Evolutionary conservation across 1,140 invertebrate species (phyloP).

Genomic region (Diabrotica undecimpunctata): DNA sequence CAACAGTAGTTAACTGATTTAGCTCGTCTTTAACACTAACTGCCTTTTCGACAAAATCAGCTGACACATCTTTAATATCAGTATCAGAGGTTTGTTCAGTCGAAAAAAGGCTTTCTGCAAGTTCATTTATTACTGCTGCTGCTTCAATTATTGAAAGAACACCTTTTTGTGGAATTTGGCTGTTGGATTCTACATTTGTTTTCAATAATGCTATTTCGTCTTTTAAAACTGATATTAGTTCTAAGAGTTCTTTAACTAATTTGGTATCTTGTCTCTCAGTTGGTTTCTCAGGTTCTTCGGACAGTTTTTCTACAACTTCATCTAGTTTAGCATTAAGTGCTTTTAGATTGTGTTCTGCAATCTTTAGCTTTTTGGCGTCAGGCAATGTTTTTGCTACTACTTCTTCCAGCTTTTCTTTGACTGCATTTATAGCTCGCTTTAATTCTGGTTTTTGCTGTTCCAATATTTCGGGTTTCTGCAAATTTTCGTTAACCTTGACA

Average conservation of each 20-base stretch:
- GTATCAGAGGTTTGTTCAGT: neutral
- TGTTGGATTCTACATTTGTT: neutral
- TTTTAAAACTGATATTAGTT: neutral
- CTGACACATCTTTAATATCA: neutral
- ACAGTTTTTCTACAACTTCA: conserved; percentile 11
- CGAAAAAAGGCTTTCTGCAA: neutral
- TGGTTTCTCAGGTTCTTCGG: neutral
- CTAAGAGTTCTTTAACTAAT: neutral
- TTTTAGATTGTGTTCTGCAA: conserved; percentile 15
- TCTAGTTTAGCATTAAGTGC: conserved; percentile 19
- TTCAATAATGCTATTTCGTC: neutral
- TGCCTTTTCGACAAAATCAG: neutral
- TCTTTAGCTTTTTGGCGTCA: conserved; percentile 10
- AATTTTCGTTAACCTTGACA: conserved; percentile 17
- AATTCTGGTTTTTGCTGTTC: conserved; percentile 23
- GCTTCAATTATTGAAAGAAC: neutral
- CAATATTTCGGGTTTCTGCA: conserved; percentile 19
- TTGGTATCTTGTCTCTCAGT: neutral
- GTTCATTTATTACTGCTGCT: neutral
- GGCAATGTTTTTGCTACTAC: conserved; percentile 7
- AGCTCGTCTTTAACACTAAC: conserved; percentile 17
- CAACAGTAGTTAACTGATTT: conserved; percentile 17
- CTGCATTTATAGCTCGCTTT: conserved; percentile 17
- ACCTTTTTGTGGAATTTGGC: neutral
- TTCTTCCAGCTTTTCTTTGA: conserved; percentile 21